These are phyloP conservation scores for Lepidochitona cinerea DNA, from an alignment of 2,888 invertebrate species.

Conservation along the genomic window DNA sequence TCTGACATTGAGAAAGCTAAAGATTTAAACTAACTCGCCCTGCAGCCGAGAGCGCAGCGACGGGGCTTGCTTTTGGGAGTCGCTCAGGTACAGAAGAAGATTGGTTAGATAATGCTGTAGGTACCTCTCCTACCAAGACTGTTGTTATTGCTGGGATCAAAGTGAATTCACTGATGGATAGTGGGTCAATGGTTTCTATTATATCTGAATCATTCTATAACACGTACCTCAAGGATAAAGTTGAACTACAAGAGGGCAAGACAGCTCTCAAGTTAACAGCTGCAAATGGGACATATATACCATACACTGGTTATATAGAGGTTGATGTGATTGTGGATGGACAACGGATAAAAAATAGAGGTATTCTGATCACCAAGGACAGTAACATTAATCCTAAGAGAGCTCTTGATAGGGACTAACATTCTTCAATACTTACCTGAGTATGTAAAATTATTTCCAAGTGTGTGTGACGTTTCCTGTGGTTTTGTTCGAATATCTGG, in stretches of 20 bases:
- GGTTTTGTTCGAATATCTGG: not conserved
- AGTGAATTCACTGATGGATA: not conserved
- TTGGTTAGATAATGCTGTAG: not conserved
- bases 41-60: not conserved
- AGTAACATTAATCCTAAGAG: not conserved
- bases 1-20: not conserved
- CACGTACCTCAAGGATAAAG: not conserved
- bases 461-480: not conserved
- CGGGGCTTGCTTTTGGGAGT: not conserved
- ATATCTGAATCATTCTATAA: not conserved
- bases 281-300: conserved; percentile 1
- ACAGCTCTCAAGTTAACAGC: not conserved
- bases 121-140: not conserved
- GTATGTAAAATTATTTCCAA: not conserved
- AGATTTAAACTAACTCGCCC: not conserved
- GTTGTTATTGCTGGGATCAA: not conserved
- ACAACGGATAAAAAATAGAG: not conserved
- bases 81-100: not conserved
- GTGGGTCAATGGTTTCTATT: not conserved
- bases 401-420: not conserved
- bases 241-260: not conserved
- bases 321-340: not conserved
- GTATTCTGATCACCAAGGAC: conserved; percentile 1
- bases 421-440: not conserved
- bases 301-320: not conserved